phyloP scores from a whole-genome alignment of 2,113 vertebrate species.

The Opisthocomus hoazin region DNA sequence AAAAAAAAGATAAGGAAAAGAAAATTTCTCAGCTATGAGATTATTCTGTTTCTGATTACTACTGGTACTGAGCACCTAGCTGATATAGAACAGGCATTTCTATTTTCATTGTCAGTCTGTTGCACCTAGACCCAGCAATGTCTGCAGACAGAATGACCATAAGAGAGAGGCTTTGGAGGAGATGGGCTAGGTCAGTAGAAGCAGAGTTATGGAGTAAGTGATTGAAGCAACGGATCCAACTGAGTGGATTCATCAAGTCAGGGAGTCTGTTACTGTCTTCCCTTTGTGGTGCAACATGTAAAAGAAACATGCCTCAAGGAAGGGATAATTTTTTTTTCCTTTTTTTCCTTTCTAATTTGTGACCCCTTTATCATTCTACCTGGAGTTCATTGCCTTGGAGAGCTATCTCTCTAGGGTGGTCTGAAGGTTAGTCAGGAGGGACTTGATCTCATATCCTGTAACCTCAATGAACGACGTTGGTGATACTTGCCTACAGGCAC shows the following conservation, averaged over 20 bases:
- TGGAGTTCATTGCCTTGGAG: background rate
- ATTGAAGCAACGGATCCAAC: background rate
- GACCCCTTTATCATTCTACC: background rate
- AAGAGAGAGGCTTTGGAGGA: background rate
- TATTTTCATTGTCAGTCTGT: background rate
- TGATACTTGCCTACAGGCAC: conserved; percentile 36
- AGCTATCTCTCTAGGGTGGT: background rate
- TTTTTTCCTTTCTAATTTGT: background rate
- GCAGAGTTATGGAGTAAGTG: background rate
- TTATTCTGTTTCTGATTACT: background rate
- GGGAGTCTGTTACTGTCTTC: background rate
- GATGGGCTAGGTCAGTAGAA: background rate
- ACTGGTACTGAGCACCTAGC: background rate
- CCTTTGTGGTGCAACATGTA: background rate
- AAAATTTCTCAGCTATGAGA: background rate
- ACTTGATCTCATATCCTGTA: conserved; percentile 50
- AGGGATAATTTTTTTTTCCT: background rate
- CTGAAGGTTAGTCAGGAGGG: conserved; percentile 10
- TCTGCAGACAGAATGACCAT: background rate
- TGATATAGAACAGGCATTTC: background rate
- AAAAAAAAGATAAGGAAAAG: background rate
- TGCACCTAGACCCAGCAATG: background rate
- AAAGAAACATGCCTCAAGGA: background rate
- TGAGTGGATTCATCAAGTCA: background rate
- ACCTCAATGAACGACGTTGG: background rate